Evolutionary conservation across 53 echinoderm and acorn worm species (phyloP).

Genomic region (Luidia sarsii): DNA sequence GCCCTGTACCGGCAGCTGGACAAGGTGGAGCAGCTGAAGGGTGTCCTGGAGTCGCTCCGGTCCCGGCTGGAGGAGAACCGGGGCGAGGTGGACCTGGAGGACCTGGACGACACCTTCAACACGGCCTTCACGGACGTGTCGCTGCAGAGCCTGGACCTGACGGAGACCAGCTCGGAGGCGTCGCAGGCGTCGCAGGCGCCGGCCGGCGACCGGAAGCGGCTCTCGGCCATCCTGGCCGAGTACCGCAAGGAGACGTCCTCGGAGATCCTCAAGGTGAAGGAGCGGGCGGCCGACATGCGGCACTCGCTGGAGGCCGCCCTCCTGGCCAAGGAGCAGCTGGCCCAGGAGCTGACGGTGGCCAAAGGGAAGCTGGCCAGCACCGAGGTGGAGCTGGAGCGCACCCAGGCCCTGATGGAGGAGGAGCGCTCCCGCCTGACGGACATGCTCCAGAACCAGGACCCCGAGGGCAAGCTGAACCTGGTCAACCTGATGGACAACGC

Average conservation of each 20-base stretch:
- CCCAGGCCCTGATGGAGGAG: constrained; percentile 70
- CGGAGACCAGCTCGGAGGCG: constrained; percentile 49
- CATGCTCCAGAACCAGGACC: constrained; percentile 85
- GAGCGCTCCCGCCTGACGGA: constrained; percentile 75
- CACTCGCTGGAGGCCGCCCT: constrained; percentile 60
- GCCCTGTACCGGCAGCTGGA: constrained; percentile 77
- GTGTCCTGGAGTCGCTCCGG: constrained; percentile 61
- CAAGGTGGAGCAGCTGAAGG: constrained; percentile 74
- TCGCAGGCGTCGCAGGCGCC: constrained; percentile 37
- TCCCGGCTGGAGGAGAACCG: constrained; percentile 65
- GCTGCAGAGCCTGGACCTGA: constrained; percentile 38
- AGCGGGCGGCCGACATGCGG: constrained; percentile 73
- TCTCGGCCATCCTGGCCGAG: constrained; percentile 68
- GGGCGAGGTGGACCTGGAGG: constrained; percentile 75
- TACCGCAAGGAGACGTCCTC: constrained; percentile 76
- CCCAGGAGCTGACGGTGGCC: constrained; percentile 73
- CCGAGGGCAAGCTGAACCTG: constrained; percentile 85
- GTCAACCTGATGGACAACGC: constrained; percentile 75
- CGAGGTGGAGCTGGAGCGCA: constrained; percentile 74
- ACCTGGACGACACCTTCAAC: constrained; percentile 66
- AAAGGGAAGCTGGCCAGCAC: constrained; percentile 80
- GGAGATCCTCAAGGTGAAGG: constrained; percentile 73
- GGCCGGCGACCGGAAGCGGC: constrained; percentile 64
- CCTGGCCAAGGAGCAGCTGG: constrained; percentile 72
- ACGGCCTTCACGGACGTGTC: constrained; percentile 54